Base-by-base conservation (phyloP, 2,888 invertebrate genomes). In the Drosophila histrio region DNA sequence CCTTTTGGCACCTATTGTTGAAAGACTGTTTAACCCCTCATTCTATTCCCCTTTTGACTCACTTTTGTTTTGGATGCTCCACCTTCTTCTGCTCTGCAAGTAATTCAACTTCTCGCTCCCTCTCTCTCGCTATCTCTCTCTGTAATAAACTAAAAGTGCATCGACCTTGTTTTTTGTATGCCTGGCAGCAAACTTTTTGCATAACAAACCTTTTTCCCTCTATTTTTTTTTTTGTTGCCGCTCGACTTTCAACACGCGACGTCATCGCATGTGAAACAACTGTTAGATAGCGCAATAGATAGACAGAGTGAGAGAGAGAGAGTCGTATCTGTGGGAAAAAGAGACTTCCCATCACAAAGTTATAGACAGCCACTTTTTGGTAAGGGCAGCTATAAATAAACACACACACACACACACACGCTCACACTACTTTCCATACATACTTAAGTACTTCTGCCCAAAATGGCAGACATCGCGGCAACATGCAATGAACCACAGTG, bases 381-480 rank as follows among this genome's bases (percentile, higher is more conserved):
- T 44, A 53, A 39, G 71, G 68, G 52, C 41, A 61, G 62, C 79
- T 64, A 85, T 81, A 81, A 81, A 81, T 85, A 76, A 69, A 63
- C 72, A 56, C 64, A 49, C 60, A 64, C 58, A 65, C 8, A 47
- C 24, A 50, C 15, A 46, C 2, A 56, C 24, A n/a, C n/a, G n/a
- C n/a, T n/a, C n/a, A n/a, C n/a, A n/a, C n/a, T n/a, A 38, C 72
- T 38, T 21, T 36, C 8, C 50, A 39, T 43, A 57, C 70, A 67
- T 60, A 57, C 53, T 52, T 53, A 53, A 60, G 53, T 26, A 60
- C 53, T 60, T 60, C 36, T 26, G 24, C 32, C 53, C 38, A 72
- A 84, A 83, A 71, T 77, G 74, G 78, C 85, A 88, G 89, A 88
- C 88, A 88, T 72, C 63, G 66, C 54, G 89, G 88, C 89, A 78